These are phyloP conservation scores for Yoshiicerus persimilis DNA, from an alignment of 1,140 invertebrate genomes.

Conservation along the genomic window DNA sequence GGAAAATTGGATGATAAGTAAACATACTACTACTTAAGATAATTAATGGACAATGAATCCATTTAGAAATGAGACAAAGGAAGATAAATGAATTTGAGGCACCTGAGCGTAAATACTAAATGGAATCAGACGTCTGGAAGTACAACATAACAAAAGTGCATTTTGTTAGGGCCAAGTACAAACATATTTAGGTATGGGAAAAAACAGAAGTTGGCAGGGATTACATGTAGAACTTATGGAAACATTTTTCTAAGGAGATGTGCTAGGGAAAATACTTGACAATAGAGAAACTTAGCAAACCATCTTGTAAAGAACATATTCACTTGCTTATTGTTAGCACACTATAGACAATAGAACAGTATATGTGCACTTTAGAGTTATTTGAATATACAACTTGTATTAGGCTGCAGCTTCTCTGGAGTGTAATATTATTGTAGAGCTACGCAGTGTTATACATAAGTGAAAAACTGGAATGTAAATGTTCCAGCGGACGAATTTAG, in stretches of 20 bases:
- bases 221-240: neutral
- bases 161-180: neutral
- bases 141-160: neutral
- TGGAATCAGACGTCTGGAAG: neutral
- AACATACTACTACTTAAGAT: neutral
- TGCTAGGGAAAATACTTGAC: neutral
- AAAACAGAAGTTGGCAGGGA: conserved; percentile 1
- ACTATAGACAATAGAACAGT: too few relatives aligned
- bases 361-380: neutral
- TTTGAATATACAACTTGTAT: neutral
- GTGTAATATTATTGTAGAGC: neutral
- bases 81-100: neutral
- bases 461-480: conserved; percentile 3
- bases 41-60: neutral
- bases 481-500: neutral
- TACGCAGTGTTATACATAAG: neutral
- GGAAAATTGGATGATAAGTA: neutral
- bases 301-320: neutral
- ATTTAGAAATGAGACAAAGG: conserved; percentile 10
- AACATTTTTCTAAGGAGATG: neutral
- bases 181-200: neutral
- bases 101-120: neutral
- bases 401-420: neutral
- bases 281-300: neutral
- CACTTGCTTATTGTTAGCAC: too few relatives aligned